A percentile compares a stretch with the other conserved stretches of the same genome.
Evolutionary conservation across 2,797 vertebrate genomes (phyloP).

Genomic region (Cryptoprocta ferox): DNA sequence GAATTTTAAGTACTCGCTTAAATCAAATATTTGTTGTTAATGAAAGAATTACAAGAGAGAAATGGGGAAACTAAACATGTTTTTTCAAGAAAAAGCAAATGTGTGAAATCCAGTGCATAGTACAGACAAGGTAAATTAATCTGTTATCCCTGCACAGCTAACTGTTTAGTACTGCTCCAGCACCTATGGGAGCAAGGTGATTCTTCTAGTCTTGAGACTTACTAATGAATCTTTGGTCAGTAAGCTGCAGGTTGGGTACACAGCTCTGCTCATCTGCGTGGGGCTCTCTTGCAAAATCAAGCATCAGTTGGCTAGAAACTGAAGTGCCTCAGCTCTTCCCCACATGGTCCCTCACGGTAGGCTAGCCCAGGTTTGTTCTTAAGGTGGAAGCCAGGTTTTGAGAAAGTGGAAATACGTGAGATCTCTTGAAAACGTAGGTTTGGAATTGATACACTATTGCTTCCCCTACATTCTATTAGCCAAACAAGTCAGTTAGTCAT

Average conservation of each 20-base stretch:
- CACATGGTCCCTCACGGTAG: not conserved
- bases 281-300: not conserved
- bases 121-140: not conserved
- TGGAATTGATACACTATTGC: not conserved
- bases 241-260: not conserved
- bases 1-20: not conserved
- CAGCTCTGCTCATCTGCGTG: not conserved
- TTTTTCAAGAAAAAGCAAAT: slow-evolving; percentile 24
- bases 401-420: not conserved
- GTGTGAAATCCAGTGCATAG: not conserved
- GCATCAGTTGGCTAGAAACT: not conserved
- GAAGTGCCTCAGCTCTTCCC: not conserved
- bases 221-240: not conserved
- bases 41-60: not conserved
- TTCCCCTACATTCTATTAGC: not conserved
- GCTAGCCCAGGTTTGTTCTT: not conserved
- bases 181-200: not conserved
- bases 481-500: not conserved
- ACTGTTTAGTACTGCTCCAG: not conserved
- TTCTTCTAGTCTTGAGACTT: not conserved
- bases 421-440: not conserved
- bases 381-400: not conserved
- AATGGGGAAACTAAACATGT: not conserved
- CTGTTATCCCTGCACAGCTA: not conserved
- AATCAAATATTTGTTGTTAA: not conserved